Conservation (phyloP, 2,797 vertebrate species). For the Mareca strepera region DNA sequence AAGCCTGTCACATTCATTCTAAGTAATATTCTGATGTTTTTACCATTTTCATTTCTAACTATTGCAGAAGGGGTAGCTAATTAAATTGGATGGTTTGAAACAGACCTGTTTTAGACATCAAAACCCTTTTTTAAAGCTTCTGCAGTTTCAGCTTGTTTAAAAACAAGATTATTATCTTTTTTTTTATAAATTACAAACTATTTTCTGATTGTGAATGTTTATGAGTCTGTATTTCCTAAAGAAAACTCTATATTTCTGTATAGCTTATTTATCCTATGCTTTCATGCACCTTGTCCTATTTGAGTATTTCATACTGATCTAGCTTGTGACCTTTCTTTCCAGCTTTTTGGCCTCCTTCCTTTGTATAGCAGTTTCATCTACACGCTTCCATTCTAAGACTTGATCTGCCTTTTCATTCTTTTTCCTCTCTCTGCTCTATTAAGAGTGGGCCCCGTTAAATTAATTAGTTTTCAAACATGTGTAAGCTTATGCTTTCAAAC, state of each 20-base stretch:
- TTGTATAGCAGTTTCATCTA: neutral
- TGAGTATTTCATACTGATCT: neutral
- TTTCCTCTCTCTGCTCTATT: neutral
- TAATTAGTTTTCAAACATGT: neutral
- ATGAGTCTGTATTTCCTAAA: neutral
- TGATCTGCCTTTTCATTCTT: neutral
- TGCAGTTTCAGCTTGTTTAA: neutral
- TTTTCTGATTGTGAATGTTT: neutral
- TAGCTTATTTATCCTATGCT: neutral
- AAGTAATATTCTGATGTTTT: neutral
- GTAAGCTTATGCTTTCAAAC: neutral
- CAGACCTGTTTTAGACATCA: neutral
- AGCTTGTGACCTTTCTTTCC: neutral
- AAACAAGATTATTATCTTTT: neutral
- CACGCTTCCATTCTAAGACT: neutral
- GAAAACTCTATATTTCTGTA: neutral
- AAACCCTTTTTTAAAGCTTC: rapidly evolving
- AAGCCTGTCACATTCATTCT: neutral
- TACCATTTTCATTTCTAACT: neutral
- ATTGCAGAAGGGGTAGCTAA: neutral
- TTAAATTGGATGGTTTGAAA: neutral
- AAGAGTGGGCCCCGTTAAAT: neutral
- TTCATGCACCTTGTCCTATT: neutral
- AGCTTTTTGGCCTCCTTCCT: neutral
- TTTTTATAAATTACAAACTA: neutral